Conservation (phyloP, 1,140 invertebrate genomes). For the Brachionus angularis region DNA sequence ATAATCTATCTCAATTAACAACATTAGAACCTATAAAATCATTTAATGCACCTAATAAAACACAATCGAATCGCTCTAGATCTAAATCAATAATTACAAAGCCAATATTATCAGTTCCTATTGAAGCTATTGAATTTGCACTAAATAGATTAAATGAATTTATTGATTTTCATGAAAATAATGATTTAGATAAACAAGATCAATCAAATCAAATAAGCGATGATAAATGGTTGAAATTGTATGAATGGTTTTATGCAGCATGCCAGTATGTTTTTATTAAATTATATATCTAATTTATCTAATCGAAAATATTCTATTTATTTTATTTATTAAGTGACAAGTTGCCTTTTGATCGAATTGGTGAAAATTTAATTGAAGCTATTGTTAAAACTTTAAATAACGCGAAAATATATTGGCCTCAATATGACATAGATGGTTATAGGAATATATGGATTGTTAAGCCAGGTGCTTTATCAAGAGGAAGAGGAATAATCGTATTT, state of each 20-base stretch:
- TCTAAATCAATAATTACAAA: slow-evolving; percentile 36
- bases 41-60: background rate
- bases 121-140: slow-evolving; percentile 72
- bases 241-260: slow-evolving; percentile 57
- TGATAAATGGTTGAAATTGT: slow-evolving; percentile 79
- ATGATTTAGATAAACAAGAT: slow-evolving; percentile 69
- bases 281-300: background rate
- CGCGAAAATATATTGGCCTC: slow-evolving; percentile 69
- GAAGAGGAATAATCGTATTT: slow-evolving; percentile 79
- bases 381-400: slow-evolving; percentile 61
- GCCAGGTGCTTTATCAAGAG: slow-evolving; percentile 84
- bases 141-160: slow-evolving; percentile 71
- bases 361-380: slow-evolving; percentile 45
- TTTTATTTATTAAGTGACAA: slow-evolving; percentile 55
- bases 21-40: background rate
- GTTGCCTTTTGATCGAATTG: slow-evolving; percentile 53
- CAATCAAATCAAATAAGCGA: slow-evolving; percentile 1
- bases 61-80: background rate
- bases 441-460: slow-evolving; percentile 91
- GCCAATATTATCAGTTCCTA: slow-evolving; percentile 62
- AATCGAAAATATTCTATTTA: background rate
- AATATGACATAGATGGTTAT: slow-evolving; percentile 71
- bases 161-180: slow-evolving; percentile 69
- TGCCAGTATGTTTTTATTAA: background rate
- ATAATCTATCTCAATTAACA: slow-evolving; percentile 8